Conservation (phyloP, 2,113 vertebrate species). For the Oncorhynchus clarkii region DNA sequence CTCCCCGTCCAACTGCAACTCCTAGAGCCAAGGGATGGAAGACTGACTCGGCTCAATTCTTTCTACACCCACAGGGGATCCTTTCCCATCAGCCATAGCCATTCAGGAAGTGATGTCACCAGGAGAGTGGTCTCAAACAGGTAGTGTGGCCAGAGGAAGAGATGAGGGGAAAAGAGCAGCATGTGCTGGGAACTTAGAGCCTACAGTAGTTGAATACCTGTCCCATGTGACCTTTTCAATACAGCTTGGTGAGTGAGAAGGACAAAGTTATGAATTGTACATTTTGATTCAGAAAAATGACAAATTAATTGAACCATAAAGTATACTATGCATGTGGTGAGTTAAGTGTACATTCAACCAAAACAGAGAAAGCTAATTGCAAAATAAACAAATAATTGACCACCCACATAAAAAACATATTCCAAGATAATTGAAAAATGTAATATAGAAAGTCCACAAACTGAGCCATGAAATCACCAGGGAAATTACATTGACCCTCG, state of each 20-base stretch:
- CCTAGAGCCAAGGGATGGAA: slow-evolving; percentile 52
- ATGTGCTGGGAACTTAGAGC: too few relatives aligned
- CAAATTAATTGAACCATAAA: background rate
- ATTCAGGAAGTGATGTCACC: background rate
- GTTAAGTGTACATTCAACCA: background rate
- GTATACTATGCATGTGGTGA: background rate
- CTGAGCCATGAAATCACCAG: slow-evolving; percentile 45
- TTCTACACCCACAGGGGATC: slow-evolving; percentile 39
- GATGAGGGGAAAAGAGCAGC: background rate
- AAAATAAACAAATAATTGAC: background rate
- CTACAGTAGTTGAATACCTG: background rate
- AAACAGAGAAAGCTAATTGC: background rate
- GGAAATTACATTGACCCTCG: slow-evolving; percentile 55
- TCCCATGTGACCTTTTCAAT: background rate
- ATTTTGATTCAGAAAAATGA: too few relatives aligned
- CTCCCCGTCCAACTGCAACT: slow-evolving; percentile 50
- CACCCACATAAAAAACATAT: background rate
- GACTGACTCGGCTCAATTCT: slow-evolving; percentile 46
- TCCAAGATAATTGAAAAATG: slow-evolving; percentile 19
- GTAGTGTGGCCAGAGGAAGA: background rate
- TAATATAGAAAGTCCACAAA: background rate
- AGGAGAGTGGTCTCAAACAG: background rate
- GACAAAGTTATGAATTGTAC: background rate
- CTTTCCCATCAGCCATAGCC: slow-evolving; percentile 24
- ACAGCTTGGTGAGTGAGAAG: background rate